A percentile compares a stretch with the other conserved stretches of the same genome.
These are phyloP conservation scores for Perithous albicinctus DNA, from an alignment of 2,888 invertebrate species.

Conservation along the genomic window DNA sequence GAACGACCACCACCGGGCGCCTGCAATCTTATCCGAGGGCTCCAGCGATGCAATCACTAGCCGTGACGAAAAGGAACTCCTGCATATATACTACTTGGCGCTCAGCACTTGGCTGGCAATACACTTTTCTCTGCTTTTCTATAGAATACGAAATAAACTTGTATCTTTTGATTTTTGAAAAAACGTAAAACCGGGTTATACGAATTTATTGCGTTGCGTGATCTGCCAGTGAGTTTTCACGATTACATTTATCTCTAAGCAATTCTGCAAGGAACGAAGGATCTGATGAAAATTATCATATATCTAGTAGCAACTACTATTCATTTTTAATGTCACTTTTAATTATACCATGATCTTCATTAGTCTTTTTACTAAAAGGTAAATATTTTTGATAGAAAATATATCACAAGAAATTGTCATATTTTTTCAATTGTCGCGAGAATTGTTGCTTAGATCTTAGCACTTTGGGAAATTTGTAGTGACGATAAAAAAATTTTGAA, in stretches of 20 bases:
- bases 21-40: conserved; percentile 61
- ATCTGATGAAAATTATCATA: too few relatives aligned
- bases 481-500: too few relatives aligned
- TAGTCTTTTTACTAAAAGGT: too few relatives aligned
- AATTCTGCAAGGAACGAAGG: too few relatives aligned
- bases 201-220: conserved; percentile 41
- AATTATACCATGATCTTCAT: too few relatives aligned
- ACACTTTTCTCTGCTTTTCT: conserved; percentile 7
- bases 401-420: too few relatives aligned
- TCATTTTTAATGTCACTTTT: too few relatives aligned
- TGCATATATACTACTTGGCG: conserved; percentile 22
- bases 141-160: neutral
- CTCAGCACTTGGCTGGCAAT: neutral
- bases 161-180: neutral
- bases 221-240: conserved; percentile 33
- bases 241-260: conserved; percentile 2
- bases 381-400: too few relatives aligned
- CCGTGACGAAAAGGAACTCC: conserved; percentile 65
- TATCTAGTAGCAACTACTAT: too few relatives aligned
- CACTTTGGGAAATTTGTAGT: too few relatives aligned
- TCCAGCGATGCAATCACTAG: conserved; percentile 58
- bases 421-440: too few relatives aligned
- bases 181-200: conserved; percentile 49
- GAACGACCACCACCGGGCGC: conserved; percentile 50
- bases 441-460: too few relatives aligned